A percentile compares a stretch with the other conserved stretches of the same genome.
phyloP scores from a whole-genome alignment of 92 coral and sea anemone genomes.

The Muricea muricata region DNA sequence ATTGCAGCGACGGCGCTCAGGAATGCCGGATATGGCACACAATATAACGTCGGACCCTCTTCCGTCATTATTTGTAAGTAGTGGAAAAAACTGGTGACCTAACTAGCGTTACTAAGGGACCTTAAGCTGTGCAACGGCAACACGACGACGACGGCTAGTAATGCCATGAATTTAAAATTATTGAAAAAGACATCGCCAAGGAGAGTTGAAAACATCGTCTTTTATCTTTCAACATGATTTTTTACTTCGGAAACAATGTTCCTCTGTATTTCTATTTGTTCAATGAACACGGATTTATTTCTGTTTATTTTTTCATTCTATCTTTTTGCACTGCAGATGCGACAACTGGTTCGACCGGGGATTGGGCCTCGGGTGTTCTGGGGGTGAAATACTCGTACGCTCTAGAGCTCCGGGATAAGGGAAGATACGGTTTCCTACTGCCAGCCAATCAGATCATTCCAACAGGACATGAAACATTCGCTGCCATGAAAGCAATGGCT shows the following conservation, averaged over 20 bases:
- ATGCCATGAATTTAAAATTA: too few relatives aligned
- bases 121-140: too few relatives aligned
- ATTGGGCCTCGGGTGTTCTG: constrained; percentile 83
- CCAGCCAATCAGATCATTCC: constrained; percentile 90
- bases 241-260: too few relatives aligned
- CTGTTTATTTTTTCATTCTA: not conserved
- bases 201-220: too few relatives aligned
- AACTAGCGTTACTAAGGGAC: too few relatives aligned
- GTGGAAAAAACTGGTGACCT: not conserved
- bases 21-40: constrained; percentile 65
- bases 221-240: too few relatives aligned
- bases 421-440: constrained; percentile 76
- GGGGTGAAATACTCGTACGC: constrained; percentile 89
- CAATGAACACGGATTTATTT: not conserved
- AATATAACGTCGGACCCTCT: constrained; percentile 67
- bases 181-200: too few relatives aligned
- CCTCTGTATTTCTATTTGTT: too few relatives aligned
- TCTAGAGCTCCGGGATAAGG: constrained; percentile 87
- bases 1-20: constrained; percentile 64
- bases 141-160: too few relatives aligned
- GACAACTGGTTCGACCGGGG: constrained; percentile 86
- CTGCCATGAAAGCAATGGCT: constrained; percentile 86
- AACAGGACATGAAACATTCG: constrained; percentile 86
- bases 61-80: constrained; percentile 75
- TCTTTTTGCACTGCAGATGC: constrained; percentile 58